A percentile compares a stretch with the other conserved stretches of the same genome.
phyloP scores from a whole-genome alignment of 2,797 vertebrate species.

The Parambassis ranga region DNA sequence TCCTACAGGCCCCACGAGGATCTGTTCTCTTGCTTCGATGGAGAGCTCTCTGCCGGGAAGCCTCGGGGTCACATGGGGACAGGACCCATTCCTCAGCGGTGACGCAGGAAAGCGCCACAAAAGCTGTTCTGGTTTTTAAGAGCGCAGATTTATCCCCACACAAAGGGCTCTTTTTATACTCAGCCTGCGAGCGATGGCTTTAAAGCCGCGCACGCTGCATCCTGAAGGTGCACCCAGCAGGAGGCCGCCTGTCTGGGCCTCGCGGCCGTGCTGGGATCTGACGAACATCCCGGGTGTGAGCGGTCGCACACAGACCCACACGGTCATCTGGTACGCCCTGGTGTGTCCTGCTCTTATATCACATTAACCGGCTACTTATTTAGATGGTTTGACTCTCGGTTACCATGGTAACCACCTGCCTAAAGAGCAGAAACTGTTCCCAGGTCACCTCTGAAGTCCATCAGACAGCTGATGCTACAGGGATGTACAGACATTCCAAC shows the following conservation, averaged over 20 bases:
- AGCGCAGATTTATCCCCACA: not conserved
- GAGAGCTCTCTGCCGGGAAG: not conserved
- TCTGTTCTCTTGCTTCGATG: not conserved
- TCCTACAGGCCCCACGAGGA: not conserved
- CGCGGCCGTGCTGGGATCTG: too few relatives aligned
- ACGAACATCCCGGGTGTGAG: too few relatives aligned
- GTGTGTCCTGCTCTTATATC: too few relatives aligned
- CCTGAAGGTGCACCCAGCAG: not conserved
- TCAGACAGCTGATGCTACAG: too few relatives aligned
- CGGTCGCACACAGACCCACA: too few relatives aligned
- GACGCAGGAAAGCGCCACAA: not conserved
- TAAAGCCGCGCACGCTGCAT: not conserved
- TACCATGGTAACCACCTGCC: too few relatives aligned
- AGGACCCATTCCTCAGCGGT: not conserved
- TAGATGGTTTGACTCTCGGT: too few relatives aligned
- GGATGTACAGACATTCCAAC: too few relatives aligned
- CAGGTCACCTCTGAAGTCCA: too few relatives aligned
- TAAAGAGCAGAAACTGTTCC: too few relatives aligned
- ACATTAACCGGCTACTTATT: too few relatives aligned
- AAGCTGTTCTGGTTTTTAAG: not conserved
- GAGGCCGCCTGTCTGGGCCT: not conserved
- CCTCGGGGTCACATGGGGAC: conserved; percentile 7
- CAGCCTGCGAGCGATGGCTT: not conserved
- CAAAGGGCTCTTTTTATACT: not conserved
- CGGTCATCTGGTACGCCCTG: too few relatives aligned